Evolutionary conservation across 2,888 invertebrate species (phyloP).

Genomic region (Agrotis puta): DNA sequence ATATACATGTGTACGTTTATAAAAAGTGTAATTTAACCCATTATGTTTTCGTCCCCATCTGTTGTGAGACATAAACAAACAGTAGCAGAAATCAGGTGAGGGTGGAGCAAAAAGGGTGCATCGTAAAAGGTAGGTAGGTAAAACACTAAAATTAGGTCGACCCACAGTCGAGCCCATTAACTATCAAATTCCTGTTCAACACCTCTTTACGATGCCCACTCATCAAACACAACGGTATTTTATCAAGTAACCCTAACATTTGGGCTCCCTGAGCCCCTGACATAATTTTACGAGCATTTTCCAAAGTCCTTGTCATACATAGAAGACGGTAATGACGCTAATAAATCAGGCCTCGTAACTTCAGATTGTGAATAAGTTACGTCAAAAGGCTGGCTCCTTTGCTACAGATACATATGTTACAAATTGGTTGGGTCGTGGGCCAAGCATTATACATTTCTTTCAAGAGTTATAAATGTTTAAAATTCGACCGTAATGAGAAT

Average conservation of each 20-base stretch:
- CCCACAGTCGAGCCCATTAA: slow-evolving; percentile 28
- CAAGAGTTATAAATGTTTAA: not conserved
- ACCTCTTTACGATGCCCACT: slow-evolving; percentile 16
- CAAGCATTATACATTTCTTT: not conserved
- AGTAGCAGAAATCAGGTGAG: not conserved
- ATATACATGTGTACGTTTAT: not conserved
- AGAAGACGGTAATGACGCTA: slow-evolving; percentile 31
- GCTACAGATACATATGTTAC: slow-evolving; percentile 14
- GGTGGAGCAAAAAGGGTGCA: not conserved
- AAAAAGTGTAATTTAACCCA: not conserved
- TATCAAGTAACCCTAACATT: slow-evolving; percentile 38
- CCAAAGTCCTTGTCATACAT: slow-evolving; percentile 37
- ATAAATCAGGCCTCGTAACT: slow-evolving; percentile 59
- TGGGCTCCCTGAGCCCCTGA: slow-evolving; percentile 7
- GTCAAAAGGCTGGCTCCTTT: slow-evolving; percentile 13
- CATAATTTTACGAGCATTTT: slow-evolving; percentile 44
- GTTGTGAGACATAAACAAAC: not conserved
- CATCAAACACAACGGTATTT: slow-evolving; percentile 41
- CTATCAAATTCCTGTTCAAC: slow-evolving; percentile 31
- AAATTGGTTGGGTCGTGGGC: slow-evolving; percentile 8
- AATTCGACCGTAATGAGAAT: not conserved
- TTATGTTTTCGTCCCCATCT: too few relatives aligned
- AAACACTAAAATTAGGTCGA: slow-evolving; percentile 35
- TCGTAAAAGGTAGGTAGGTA: not conserved
- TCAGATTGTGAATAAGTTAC: slow-evolving; percentile 56